These are phyloP conservation scores for Caenorhabditis sulstoni DNA, from an alignment of 2,888 invertebrate genomes.

Conservation along the genomic window DNA sequence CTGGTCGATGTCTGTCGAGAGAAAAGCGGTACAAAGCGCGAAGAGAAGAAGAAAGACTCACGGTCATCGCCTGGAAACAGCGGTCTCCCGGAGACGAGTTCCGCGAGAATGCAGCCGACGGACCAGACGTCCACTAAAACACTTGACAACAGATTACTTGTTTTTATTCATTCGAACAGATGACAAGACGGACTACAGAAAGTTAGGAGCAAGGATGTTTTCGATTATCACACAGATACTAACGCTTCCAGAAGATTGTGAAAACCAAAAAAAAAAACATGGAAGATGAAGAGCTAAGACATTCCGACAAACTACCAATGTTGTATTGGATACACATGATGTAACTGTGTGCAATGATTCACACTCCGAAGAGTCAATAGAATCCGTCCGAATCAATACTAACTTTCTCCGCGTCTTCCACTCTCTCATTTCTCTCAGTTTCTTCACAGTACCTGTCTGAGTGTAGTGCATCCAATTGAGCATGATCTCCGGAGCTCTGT, in stretches of 20 bases:
- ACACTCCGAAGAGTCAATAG: not conserved
- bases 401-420: not conserved
- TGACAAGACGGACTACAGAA: too few species aligned
- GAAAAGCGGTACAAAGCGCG: not conserved
- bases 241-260: too few species aligned
- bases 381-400: not conserved
- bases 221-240: too few species aligned
- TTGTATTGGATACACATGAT: too few species aligned
- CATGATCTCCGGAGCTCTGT: constrained; percentile 82
- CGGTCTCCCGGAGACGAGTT: constrained; percentile 74
- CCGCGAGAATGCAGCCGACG: constrained; percentile 79
- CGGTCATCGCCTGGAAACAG: constrained; percentile 78
- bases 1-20: constrained; percentile 92
- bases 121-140: constrained; percentile 78
- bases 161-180: too few species aligned
- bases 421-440: not conserved
- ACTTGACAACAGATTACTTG: not conserved
- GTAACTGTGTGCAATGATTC: too few species aligned
- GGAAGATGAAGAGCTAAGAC: too few species aligned
- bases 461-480: constrained; percentile 92
- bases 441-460: constrained; percentile 86
- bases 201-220: too few species aligned
- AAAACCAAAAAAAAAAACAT: too few species aligned
- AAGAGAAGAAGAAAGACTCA: constrained; percentile 49
- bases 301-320: too few species aligned